A percentile compares a stretch with the other conserved stretches of the same genome.
Evolutionary conservation across 1,140 invertebrate species (phyloP).

Genomic region (Diorhabda elongata): DNA sequence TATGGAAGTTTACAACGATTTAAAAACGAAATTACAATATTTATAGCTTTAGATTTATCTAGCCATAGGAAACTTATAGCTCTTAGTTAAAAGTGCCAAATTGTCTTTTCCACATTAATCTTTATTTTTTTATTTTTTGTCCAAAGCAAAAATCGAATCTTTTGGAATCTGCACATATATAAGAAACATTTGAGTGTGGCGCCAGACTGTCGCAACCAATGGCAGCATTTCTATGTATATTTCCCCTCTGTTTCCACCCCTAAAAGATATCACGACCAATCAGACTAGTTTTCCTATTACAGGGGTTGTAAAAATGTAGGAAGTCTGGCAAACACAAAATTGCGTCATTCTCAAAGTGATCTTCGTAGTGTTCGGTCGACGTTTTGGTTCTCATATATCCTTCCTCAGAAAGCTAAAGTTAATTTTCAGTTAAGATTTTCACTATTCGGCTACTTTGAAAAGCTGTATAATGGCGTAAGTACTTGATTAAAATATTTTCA

Average conservation of each 20-base stretch:
- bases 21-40: background rate
- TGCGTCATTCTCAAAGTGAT: slow-evolving; percentile 20
- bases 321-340: slow-evolving; percentile 15
- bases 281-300: background rate
- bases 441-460: background rate
- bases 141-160: slow-evolving; percentile 7
- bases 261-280: slow-evolving; percentile 8
- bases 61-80: background rate
- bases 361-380: slow-evolving; percentile 14
- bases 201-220: slow-evolving; percentile 19
- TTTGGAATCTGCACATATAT: slow-evolving; percentile 4
- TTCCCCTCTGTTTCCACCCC: slow-evolving; percentile 5
- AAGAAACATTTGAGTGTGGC: slow-evolving; percentile 20
- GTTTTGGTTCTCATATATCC: slow-evolving; percentile 6
- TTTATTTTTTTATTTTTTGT: slow-evolving; percentile 5
- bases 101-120: background rate
- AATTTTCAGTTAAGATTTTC: slow-evolving; percentile 6
- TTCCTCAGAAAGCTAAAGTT: slow-evolving; percentile 7
- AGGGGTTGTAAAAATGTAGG: slow-evolving; percentile 13
- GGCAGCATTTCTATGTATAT: background rate
- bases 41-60: background rate
- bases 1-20: background rate
- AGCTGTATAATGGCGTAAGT: slow-evolving; percentile 9
- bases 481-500: background rate
- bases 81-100: background rate